A percentile compares a stretch with the other conserved stretches of the same genome.
Conservation (phyloP, 2,113 vertebrate genomes). For the Leiothrix lutea region DNA sequence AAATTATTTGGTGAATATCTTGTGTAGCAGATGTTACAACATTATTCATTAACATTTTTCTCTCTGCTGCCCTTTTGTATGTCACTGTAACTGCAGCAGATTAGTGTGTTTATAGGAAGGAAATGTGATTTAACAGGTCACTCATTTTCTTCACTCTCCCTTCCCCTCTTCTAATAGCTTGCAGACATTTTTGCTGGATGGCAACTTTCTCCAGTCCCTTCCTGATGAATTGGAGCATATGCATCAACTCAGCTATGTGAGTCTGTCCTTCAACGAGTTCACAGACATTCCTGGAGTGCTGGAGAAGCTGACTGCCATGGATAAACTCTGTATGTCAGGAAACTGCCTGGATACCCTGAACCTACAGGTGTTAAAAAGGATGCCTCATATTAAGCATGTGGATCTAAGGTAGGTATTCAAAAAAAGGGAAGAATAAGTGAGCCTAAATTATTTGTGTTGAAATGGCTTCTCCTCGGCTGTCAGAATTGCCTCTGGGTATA, state of each 20-base stretch:
- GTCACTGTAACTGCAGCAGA: background rate
- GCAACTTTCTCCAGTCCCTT: constrained; percentile 89
- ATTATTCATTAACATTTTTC: background rate
- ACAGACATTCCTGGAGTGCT: constrained; percentile 85
- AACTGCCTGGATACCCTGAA: constrained; percentile 84
- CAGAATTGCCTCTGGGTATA: background rate
- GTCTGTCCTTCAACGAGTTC: constrained; percentile 97
- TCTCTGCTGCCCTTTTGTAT: background rate
- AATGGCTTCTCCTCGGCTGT: background rate
- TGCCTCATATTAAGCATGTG: constrained; percentile 90
- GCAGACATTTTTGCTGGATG: constrained; percentile 95
- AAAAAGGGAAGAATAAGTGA: background rate
- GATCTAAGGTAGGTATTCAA: constrained; percentile 84
- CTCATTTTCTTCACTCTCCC: constrained; percentile 3
- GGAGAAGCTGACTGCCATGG: constrained; percentile 87
- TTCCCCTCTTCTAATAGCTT: constrained; percentile 74
- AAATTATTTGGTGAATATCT: background rate
- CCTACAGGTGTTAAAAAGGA: constrained; percentile 82
- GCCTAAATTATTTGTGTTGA: background rate
- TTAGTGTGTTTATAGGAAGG: background rate
- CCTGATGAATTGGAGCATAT: constrained; percentile 88
- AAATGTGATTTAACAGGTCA: background rate
- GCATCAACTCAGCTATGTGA: constrained; percentile 86
- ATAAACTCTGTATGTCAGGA: constrained; percentile 96
- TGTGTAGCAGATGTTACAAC: background rate